Conservation (phyloP, 1,140 invertebrate species). For the Aethina tumida region DNA sequence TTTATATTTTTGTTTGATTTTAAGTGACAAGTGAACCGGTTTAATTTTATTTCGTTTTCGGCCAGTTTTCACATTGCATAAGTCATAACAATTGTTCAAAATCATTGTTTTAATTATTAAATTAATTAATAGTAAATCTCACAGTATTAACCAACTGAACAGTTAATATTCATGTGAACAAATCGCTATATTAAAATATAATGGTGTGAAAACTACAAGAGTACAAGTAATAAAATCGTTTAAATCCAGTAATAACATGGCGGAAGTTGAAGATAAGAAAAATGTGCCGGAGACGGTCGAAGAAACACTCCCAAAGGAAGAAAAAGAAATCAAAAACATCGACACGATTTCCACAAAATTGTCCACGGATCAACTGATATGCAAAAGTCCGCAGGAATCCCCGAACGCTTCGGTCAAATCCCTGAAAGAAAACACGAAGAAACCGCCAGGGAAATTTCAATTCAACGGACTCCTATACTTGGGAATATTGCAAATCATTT, state of each 20-base stretch:
- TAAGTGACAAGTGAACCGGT: no score
- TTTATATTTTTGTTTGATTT: no score
- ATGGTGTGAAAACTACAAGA: slow-evolving; percentile 11
- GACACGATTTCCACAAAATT: slow-evolving; percentile 30
- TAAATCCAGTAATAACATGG: neutral
- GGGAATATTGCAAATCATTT: slow-evolving; percentile 43
- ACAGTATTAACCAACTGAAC: no score
- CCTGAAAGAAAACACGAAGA: slow-evolving; percentile 16
- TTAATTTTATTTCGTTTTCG: no score
- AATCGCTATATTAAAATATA: no score
- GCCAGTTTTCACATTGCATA: no score
- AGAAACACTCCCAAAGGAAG: slow-evolving; percentile 1
- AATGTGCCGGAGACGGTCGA: neutral
- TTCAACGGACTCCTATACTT: slow-evolving; percentile 36
- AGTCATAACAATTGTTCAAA: no score
- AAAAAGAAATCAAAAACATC: slow-evolving; percentile 19
- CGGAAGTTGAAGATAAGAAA: slow-evolving; percentile 1
- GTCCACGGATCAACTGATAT: slow-evolving; percentile 46
- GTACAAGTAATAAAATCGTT: slow-evolving; percentile 3
- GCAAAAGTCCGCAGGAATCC: slow-evolving; percentile 41
- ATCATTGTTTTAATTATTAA: no score
- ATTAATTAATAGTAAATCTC: no score
- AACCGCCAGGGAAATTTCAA: slow-evolving; percentile 25
- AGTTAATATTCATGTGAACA: no score
- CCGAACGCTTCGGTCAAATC: slow-evolving; percentile 26